Percentiles rank a stretch among this genome's conserved stretches.
Conservation (phyloP, 2,888 invertebrate genomes). For the Drosophila neonasuta region DNA sequence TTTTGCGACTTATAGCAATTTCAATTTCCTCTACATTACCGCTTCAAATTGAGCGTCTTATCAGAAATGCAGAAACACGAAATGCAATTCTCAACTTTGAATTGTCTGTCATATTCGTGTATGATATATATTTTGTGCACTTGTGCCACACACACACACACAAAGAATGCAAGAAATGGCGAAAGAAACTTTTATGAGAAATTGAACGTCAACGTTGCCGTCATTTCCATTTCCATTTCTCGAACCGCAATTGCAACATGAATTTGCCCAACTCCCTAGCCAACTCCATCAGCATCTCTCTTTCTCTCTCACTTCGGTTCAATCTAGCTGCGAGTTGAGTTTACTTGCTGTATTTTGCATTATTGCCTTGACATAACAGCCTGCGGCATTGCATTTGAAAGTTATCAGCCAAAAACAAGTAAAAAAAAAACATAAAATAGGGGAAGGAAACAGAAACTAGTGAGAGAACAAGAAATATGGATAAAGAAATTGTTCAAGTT, state of each 20-base stretch:
- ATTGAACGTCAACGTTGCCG: conserved; percentile 65
- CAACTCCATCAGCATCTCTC: conserved; percentile 12
- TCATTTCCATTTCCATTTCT: conserved; percentile 18
- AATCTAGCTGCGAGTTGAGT: conserved; percentile 2
- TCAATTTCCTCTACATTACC: conserved; percentile 5
- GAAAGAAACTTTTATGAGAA: conserved; percentile 67
- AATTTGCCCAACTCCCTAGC: conserved; percentile 13
- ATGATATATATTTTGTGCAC: conserved; percentile 28
- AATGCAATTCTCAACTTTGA: conserved; percentile 69
- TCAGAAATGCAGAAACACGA: conserved; percentile 56
- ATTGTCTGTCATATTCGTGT: conserved; percentile 65
- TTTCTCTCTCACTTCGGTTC: background rate
- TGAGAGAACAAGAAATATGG: conserved; percentile 52
- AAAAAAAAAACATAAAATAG: background rate
- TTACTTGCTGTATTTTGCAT: conserved; percentile 63
- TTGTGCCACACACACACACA: conserved; percentile 34
- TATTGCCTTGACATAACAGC: conserved; percentile 72
- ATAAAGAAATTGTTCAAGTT: conserved; percentile 54
- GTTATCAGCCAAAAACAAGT: conserved; percentile 57
- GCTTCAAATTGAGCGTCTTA: conserved; percentile 43
- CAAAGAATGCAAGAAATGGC: conserved; percentile 13
- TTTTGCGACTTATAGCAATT: background rate
- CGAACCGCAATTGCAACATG: conserved; percentile 10
- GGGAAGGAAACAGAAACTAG: conserved; percentile 24
- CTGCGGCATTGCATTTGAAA: conserved; percentile 75